Percentiles rank a stretch among this genome's conserved stretches.
These are phyloP conservation scores for Apolygus lucorum DNA, from an alignment of 1,140 invertebrate genomes.

Conservation along the genomic window DNA sequence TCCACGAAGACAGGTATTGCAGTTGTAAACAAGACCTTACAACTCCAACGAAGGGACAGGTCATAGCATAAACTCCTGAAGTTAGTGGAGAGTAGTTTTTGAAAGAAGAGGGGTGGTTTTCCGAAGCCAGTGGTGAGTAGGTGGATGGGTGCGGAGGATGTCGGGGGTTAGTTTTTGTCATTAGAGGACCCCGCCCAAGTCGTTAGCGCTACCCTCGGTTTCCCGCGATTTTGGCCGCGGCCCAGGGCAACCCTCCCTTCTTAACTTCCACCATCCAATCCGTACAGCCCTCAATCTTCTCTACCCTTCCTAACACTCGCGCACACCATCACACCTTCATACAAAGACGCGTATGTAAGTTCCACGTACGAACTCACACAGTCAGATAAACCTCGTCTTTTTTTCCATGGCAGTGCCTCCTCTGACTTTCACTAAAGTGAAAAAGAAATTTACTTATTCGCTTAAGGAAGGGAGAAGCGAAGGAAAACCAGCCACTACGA, in stretches of 20 bases:
- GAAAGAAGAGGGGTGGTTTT: background rate
- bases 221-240: background rate
- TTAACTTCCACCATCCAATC: background rate
- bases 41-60: no score
- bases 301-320: background rate
- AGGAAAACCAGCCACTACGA: no score
- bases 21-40: no score
- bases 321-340: background rate
- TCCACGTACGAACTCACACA: background rate
- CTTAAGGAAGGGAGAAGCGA: background rate
- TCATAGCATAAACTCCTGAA: no score
- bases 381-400: background rate
- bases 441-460: conserved; percentile 12
- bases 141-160: background rate
- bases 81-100: no score
- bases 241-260: background rate
- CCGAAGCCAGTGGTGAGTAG: background rate
- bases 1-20: no score
- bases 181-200: conserved; percentile 11
- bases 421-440: background rate
- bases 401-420: background rate
- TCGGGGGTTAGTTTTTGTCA: conserved; percentile 12
- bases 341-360: background rate
- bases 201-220: background rate
- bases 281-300: background rate